Base-by-base conservation (phyloP, 2,888 invertebrate species). In the Zaprionus lineosus region DNA sequence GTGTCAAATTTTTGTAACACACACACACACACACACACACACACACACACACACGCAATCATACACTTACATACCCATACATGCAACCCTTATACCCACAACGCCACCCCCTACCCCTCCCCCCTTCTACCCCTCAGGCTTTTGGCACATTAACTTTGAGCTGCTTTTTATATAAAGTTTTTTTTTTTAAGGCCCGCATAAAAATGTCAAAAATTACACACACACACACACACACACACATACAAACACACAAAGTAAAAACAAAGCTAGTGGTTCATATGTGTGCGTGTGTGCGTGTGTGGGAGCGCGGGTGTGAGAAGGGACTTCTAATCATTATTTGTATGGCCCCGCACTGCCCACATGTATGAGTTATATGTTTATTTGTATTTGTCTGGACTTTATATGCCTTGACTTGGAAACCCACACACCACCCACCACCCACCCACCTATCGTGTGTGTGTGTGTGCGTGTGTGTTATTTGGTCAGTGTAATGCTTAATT, bases 401-500 rank as follows among this genome's bases (percentile, higher is more conserved):
- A 57, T 58, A 60, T 60, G 48, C 40, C 34, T 50, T 41, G 41
- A 51, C 41, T 60, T 61, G 65, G 50, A 48, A 24, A 6, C 21
- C 50, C 50, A 28, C 15, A 9, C 9, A 29, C 16, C 29, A 11
- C 31, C 19, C 21, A 40, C 14, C 15, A 15, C 12, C 9, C 16
- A 21, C 2, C 11, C n/a, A 4, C 31, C 5, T 5, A 11, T 9
- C 14, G n/a, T 31, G 16, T 47, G 21, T 15, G 24, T 24, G 24
- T 40, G 50, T 11, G 7, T 34, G 29, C 39, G 37, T 52, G 41
- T 57, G 37, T 76, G 65, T 60, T 81, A 81, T 81, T 81, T 81
- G 81, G 81, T 86, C 86, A 86, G 84, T 81, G 84, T 81, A 81
- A 81, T 81, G 86, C 81, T 81, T 81, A 81, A 81, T 81, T 81